phyloP scores from a whole-genome alignment of 2,888 invertebrate genomes.

The Portevinia maculata region DNA sequence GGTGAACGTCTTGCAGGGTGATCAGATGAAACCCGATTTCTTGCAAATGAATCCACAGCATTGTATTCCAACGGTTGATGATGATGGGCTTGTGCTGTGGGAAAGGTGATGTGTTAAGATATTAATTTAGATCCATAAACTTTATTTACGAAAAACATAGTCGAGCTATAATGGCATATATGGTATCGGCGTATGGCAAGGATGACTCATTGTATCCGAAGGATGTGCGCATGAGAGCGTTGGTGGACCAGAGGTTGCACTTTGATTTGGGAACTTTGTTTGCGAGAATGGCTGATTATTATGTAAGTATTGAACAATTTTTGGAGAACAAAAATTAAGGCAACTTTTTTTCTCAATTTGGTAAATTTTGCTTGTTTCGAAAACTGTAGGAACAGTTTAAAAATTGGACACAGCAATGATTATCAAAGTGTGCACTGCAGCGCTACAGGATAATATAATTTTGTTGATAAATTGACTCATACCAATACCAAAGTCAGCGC shows the following conservation, averaged over 20 bases:
- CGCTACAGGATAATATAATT: too few species aligned
- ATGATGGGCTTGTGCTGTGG: constrained; percentile 84
- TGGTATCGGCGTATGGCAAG: constrained; percentile 85
- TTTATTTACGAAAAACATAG: constrained; percentile 76
- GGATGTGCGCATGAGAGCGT: constrained; percentile 84
- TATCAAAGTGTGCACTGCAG: too few species aligned
- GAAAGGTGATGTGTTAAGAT: constrained; percentile 81
- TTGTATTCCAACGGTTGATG: constrained; percentile 85
- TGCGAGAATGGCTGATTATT: constrained; percentile 84
- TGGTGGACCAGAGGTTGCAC: constrained; percentile 85
- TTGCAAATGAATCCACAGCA: constrained; percentile 84
- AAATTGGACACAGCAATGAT: too few species aligned
- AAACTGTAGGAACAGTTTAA: too few species aligned
- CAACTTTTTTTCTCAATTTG: too few species aligned
- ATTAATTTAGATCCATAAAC: constrained; percentile 44
- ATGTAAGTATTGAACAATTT: too few species aligned
- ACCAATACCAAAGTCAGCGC: too few species aligned
- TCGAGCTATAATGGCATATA: constrained; percentile 85
- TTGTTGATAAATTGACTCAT: too few species aligned
- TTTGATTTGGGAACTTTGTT: constrained; percentile 85
- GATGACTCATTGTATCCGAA: constrained; percentile 85
- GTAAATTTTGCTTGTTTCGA: too few species aligned
- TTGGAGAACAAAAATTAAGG: too few species aligned
- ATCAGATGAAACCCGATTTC: constrained; percentile 86
- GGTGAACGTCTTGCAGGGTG: constrained; percentile 84